These are phyloP conservation scores for Paramisgurnus dabryanus DNA, from an alignment of 2,113 vertebrate species.

Conservation along the genomic window DNA sequence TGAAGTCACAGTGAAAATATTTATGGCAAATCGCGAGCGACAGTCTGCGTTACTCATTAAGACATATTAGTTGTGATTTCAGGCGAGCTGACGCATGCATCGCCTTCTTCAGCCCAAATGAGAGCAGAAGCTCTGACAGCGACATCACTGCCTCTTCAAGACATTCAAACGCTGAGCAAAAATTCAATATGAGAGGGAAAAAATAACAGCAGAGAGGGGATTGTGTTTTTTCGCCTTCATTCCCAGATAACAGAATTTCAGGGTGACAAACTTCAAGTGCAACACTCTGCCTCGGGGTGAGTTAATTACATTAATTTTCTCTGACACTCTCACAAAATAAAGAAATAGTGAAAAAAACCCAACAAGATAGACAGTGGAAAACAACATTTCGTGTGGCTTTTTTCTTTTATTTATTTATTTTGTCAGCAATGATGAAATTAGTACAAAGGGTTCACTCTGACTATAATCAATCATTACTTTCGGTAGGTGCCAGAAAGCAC, in stretches of 20 bases:
- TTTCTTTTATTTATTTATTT: slow-evolving; percentile 73
- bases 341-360: slow-evolving; percentile 49
- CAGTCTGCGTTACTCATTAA: slow-evolving; percentile 58
- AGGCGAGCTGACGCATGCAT: slow-evolving; percentile 41
- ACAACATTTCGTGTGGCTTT: slow-evolving; percentile 56
- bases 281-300: slow-evolving; percentile 72
- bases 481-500: slow-evolving; percentile 67
- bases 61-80: slow-evolving; percentile 58
- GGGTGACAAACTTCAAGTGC: slow-evolving; percentile 75
- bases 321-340: slow-evolving; percentile 73
- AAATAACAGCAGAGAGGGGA: slow-evolving; percentile 58
- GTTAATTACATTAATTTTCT: slow-evolving; percentile 76
- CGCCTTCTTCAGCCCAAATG: slow-evolving; percentile 49
- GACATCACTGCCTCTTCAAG: slow-evolving; percentile 51
- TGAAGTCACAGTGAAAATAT: slow-evolving; percentile 54
- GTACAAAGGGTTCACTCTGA: slow-evolving; percentile 73
- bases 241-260: slow-evolving; percentile 77
- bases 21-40: slow-evolving; percentile 52
- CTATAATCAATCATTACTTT: slow-evolving; percentile 82
- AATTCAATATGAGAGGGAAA: slow-evolving; percentile 62
- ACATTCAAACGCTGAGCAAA: slow-evolving; percentile 48
- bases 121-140: slow-evolving; percentile 56
- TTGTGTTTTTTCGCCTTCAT: slow-evolving; percentile 63
- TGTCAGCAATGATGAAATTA: slow-evolving; percentile 75
- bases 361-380: slow-evolving; percentile 51